Conservation (phyloP, 2,888 invertebrate species). For the Netelia inedita region DNA sequence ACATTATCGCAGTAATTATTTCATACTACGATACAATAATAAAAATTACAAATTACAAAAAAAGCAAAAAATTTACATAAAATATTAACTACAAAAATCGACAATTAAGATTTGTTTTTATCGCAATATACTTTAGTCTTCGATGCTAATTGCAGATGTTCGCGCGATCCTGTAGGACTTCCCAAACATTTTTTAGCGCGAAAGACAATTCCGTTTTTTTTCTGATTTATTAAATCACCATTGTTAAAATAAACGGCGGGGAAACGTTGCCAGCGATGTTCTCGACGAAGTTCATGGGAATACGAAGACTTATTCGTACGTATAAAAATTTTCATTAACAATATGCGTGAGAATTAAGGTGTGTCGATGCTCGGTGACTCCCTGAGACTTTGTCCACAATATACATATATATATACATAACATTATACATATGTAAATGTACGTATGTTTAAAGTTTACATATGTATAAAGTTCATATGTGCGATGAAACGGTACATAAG, state of each 20-base stretch:
- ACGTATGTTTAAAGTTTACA: neutral
- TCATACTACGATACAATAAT: too few relatives aligned
- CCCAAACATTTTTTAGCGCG: neutral
- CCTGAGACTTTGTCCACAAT: neutral
- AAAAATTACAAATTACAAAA: too few relatives aligned
- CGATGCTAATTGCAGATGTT: neutral
- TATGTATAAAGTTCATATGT: neutral
- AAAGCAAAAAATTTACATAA: constrained; percentile 16
- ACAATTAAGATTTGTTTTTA: constrained; percentile 9
- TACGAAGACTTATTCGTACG: neutral
- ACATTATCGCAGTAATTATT: too few relatives aligned
- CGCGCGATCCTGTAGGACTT: constrained; percentile 3
- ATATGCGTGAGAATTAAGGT: constrained; percentile 13
- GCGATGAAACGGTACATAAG: constrained; percentile 48
- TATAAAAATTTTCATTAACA: constrained; percentile 13
- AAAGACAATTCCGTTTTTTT: neutral
- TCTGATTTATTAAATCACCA: constrained; percentile 20
- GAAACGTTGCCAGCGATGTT: constrained; percentile 6
- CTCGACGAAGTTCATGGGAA: neutral
- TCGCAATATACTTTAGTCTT: constrained; percentile 4
- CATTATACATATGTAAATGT: neutral
- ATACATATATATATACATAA: neutral
- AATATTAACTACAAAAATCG: constrained; percentile 40
- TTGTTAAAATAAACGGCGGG: constrained; percentile 13
- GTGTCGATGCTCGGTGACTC: neutral